Base-by-base conservation (phyloP, 2,888 invertebrate genomes). In the Philereme vetulata region DNA sequence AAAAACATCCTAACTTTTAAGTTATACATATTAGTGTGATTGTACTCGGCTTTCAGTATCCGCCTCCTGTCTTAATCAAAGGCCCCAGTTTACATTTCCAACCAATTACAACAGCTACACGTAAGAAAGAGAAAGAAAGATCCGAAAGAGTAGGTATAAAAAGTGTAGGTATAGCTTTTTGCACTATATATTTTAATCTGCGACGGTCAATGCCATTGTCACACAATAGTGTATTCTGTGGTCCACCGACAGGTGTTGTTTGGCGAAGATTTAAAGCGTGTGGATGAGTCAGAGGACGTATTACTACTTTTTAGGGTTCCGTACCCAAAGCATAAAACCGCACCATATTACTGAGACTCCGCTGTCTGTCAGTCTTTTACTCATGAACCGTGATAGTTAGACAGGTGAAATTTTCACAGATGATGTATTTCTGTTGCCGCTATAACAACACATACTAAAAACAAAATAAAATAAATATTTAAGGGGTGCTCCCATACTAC, bases 131-230 rank as follows among this genome's bases (percentile, higher is more conserved):
- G 54, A 55, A 51, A 57, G 62, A 57, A n/a, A 35, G 44, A 38
- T 38, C 5, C 38, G 7, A 38, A 38, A 6, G 38, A 51, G 4
- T 42, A 45, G 47, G 48, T 50, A 62, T 63, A 58, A 64, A 43
- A 62, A 61, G 45, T 42, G 57, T 66, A 66, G 65, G 65, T 68
- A 60, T 52, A 62, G 61, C 65, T 70, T 67, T 69, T 66, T 66
- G 67, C 64, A 66, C 56, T 64, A 65, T 64, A 66, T 58, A 62
- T 65, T 66, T 56, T 61, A 64, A 57, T 60, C 56, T 60, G 59
- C 59, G 52, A 78, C 71, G 87, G 84, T 89, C 89, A 88, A 81
- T 81, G 86, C 72, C 88, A 79, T 49, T 11, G 35, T 11, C 36
- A 32, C 9, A 50, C 53, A 50, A 36, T 43, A 11, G 35, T 32